These are phyloP conservation scores for Sylvilagus bachmani DNA, from an alignment of 2,113 vertebrate genomes.

Conservation along the genomic window DNA sequence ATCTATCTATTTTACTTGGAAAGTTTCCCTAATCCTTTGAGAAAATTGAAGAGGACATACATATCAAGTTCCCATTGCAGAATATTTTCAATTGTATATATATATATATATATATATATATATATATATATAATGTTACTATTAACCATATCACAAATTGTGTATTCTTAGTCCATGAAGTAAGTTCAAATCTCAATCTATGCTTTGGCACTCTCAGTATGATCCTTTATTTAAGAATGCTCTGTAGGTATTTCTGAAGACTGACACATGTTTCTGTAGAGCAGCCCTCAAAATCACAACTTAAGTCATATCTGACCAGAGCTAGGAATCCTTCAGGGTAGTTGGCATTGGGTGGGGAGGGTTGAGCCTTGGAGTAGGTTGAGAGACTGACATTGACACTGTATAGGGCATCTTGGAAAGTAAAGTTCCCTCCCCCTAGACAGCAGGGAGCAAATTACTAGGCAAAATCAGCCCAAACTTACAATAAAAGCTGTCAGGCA, in stretches of 20 bases:
- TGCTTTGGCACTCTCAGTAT: not conserved
- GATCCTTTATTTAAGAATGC: not conserved
- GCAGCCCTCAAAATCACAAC: not conserved
- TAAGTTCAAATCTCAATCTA: not conserved
- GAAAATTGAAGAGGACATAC: not conserved
- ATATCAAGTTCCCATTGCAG: not conserved
- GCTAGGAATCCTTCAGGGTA: not conserved
- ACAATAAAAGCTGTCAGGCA: constrained; percentile 83
- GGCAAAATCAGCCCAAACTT: constrained; percentile 66
- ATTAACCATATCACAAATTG: not conserved
- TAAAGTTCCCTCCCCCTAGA: constrained; percentile 44
- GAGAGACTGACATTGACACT: not conserved
- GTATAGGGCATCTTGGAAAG: constrained; percentile 24
- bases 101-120: no score
- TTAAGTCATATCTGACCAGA: not conserved
- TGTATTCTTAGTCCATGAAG: not conserved
- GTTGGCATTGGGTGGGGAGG: not conserved
- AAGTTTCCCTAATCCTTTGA: not conserved
- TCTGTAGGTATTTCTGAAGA: not conserved
- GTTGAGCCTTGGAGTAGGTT: not conserved
- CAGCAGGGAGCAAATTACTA: constrained; percentile 65
- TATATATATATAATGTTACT: not conserved
- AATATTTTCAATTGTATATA: not conserved
- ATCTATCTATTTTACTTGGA: not conserved
- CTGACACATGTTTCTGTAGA: not conserved